Evolutionary conservation across 2,797 vertebrate species (phyloP).

Genomic region (Hydrolagus colliei): DNA sequence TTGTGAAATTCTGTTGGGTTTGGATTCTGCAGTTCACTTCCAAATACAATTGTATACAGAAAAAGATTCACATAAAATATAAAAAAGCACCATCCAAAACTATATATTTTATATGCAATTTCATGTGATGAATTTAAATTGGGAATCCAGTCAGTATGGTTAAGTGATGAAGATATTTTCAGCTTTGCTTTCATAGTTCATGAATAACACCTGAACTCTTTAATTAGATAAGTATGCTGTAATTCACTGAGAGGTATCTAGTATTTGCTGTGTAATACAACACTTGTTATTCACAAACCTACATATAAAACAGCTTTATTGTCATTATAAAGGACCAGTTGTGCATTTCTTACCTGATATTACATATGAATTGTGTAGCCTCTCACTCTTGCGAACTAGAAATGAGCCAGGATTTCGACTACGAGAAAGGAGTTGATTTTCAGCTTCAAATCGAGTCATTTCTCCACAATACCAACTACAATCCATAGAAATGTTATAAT

Average conservation of each 20-base stretch:
- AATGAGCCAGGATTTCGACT: background rate
- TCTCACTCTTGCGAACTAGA: conserved; percentile 12
- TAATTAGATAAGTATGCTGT: background rate
- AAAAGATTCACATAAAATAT: background rate
- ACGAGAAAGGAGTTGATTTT: conserved; percentile 18
- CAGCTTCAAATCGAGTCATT: background rate
- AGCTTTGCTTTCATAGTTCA: background rate
- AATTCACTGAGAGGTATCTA: background rate
- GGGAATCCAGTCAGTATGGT: background rate
- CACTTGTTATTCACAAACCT: background rate
- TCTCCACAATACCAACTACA: conserved; percentile 16
- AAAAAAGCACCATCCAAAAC: background rate
- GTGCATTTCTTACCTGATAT: conserved; percentile 6
- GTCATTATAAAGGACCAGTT: background rate
- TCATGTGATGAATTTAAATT: background rate
- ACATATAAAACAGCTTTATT: background rate
- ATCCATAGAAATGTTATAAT: background rate
- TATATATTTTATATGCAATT: background rate
- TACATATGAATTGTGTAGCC: background rate
- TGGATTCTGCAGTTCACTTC: no score
- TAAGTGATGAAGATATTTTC: background rate
- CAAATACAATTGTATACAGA: background rate
- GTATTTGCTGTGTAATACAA: background rate
- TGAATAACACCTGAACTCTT: background rate
- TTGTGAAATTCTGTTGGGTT: no score